A percentile compares a stretch with the other conserved stretches of the same genome.
phyloP scores from a whole-genome alignment of 1,140 invertebrate species.

The Monomorium pharaonis region DNA sequence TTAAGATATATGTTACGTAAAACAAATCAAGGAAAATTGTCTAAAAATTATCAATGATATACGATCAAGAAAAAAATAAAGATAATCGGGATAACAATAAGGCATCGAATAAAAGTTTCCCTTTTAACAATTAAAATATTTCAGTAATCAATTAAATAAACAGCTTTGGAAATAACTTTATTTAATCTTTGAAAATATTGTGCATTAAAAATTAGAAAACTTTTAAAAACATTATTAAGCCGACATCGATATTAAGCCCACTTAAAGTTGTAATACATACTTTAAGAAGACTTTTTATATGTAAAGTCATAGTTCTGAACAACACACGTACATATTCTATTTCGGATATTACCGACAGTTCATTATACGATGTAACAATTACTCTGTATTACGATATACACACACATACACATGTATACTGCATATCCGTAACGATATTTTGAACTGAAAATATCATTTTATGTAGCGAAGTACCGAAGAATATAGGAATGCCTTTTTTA shows the following conservation, averaged over 20 bases:
- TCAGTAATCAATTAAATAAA: constrained; percentile 46
- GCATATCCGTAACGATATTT: constrained; percentile 38
- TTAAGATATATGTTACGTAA: constrained; percentile 1
- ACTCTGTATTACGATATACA: constrained; percentile 31
- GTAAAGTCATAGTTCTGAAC: constrained; percentile 66
- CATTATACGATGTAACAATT: constrained; percentile 62
- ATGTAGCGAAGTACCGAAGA: constrained; percentile 28
- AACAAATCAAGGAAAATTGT: constrained; percentile 17
- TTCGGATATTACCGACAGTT: constrained; percentile 63
- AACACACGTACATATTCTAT: constrained; percentile 57
- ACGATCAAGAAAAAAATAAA: constrained; percentile 10
- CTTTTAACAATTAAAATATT: constrained; percentile 49
- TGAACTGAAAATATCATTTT: constrained; percentile 40
- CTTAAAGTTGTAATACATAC: constrained; percentile 72
- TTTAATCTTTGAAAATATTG: constrained; percentile 53
- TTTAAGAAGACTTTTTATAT: constrained; percentile 74
- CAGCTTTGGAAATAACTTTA: constrained; percentile 55
- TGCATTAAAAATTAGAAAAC: constrained; percentile 59
- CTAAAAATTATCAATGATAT: constrained; percentile 23
- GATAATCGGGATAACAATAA: constrained; percentile 32
- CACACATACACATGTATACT: background rate
- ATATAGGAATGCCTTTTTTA: constrained; percentile 50
- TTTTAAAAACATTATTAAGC: constrained; percentile 57
- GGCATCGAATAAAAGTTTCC: constrained; percentile 61
- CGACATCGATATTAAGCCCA: constrained; percentile 63